These are phyloP conservation scores for Bostrychus sinensis DNA, from an alignment of 2,113 vertebrate species.

Conservation along the genomic window DNA sequence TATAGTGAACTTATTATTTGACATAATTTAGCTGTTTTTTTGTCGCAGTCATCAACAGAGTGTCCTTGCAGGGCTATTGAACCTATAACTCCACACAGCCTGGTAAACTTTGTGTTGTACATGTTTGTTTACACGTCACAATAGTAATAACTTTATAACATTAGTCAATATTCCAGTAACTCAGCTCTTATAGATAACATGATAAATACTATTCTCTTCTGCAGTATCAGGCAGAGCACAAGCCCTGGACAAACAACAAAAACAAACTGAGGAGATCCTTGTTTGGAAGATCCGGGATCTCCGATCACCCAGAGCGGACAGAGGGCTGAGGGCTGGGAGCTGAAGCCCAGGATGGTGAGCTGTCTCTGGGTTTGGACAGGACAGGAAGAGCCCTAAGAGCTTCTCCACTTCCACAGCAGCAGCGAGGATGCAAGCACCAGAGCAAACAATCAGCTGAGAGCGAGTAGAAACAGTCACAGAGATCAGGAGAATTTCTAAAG, in stretches of 20 bases:
- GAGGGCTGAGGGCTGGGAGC: slow-evolving; percentile 2
- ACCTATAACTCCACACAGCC: too few relatives aligned
- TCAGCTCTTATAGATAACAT: slow-evolving; percentile 12
- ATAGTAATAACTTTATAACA: too few relatives aligned
- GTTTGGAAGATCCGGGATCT: slow-evolving; percentile 17
- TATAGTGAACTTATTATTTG: too few relatives aligned
- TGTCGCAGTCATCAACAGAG: too few relatives aligned
- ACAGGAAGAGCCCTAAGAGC: slow-evolving; percentile 20
- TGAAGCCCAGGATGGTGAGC: slow-evolving; percentile 15
- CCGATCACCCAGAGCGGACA: slow-evolving; percentile 51
- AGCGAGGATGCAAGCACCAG: slow-evolving; percentile 37
- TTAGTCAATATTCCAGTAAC: slow-evolving; percentile 17
- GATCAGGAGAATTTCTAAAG: slow-evolving; percentile 21
- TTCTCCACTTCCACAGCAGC: slow-evolving; percentile 50
- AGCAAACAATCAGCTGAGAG: slow-evolving; percentile 59
- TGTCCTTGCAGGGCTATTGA: too few relatives aligned
- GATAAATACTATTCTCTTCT: slow-evolving; percentile 20
- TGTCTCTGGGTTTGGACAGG: slow-evolving; percentile 30
- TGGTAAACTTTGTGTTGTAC: too few relatives aligned
- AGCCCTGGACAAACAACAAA: not conserved
- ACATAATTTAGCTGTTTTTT: too few relatives aligned
- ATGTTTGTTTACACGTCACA: too few relatives aligned
- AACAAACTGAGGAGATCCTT: not conserved
- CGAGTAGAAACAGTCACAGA: slow-evolving; percentile 52
- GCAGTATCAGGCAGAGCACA: not conserved